Evolutionary conservation across 2,113 vertebrate species (phyloP).

Genomic region (Nestor notabilis): DNA sequence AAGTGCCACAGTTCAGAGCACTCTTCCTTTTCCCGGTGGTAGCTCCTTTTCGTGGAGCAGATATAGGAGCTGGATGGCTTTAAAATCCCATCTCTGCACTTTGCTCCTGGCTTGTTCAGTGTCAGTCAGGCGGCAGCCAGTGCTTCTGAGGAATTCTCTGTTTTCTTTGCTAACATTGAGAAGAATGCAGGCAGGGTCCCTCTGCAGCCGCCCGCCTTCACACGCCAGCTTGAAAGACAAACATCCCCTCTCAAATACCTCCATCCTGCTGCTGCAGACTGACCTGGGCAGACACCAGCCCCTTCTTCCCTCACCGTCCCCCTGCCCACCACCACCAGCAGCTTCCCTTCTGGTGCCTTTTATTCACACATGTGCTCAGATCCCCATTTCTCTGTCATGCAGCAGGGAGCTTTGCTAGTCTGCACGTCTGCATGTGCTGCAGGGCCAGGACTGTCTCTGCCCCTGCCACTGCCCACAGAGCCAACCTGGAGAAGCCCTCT

Average conservation of each 20-base stretch:
- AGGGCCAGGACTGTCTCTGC: not conserved
- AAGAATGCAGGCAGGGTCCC: constrained; percentile 26
- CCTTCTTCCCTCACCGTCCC: not conserved
- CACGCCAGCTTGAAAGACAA: not conserved
- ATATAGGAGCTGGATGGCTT: not conserved
- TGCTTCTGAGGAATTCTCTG: constrained; percentile 26
- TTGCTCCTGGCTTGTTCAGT: not conserved
- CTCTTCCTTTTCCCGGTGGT: not conserved
- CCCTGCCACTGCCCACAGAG: not conserved
- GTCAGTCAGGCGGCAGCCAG: not conserved
- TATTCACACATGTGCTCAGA: fast-evolving
- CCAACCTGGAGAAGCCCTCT: fast-evolving
- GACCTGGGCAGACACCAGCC: too few species aligned
- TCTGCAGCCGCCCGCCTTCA: not conserved
- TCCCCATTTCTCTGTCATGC: fast-evolving
- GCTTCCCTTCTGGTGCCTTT: not conserved
- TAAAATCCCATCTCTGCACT: not conserved
- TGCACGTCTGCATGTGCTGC: fast-evolving
- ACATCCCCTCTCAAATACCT: not conserved
- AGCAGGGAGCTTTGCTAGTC: not conserved
- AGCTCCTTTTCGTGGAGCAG: not conserved
- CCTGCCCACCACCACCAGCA: fast-evolving
- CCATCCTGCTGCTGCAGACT: not conserved
- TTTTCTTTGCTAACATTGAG: constrained; percentile 50
- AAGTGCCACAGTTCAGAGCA: not conserved